Evolutionary conservation across 2,113 vertebrate species (phyloP), one percentile per base, ranked within the genome.

Genomic region (Castor canadensis): DNA sequence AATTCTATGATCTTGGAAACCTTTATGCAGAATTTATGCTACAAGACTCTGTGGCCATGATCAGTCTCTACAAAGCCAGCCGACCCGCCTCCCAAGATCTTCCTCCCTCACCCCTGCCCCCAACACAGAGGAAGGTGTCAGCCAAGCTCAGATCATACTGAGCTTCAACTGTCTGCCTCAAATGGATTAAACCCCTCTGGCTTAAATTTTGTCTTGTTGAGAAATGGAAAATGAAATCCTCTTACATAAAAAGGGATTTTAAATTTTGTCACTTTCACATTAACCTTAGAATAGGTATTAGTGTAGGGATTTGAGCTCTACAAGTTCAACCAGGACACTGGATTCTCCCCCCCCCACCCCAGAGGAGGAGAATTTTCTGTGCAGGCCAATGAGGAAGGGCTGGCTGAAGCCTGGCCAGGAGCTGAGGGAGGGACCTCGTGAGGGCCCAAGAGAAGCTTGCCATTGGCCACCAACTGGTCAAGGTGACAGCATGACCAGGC

Each of bases 141-240:
- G 4, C n/a, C 47, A 40, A 17, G 47, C 43, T 66, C 35, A 72
- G 60, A 38, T 9, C 15, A 8, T 3, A 38, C 13, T 26, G n/a
- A 38, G 69, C 45, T 54, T 45, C 40, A 64, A 38, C 38, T 7
- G 2, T 86, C 56, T 56, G 43, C 10, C 35, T 83, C 17, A 32
- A 16, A 4, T 56, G 88, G 19, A 87, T 69, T 94, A 71, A 64
- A 66, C 43, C n/a, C 43, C 20, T 60, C 10, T 38, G 38, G 43
- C 75, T 95, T 87, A 86, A 49, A 81, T 82, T 93, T 87, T 80
- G 26, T 94, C 84, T 94, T 87, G 38, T 88, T 40, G 93, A 86
- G 80, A 89, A 89, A 83, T 89, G 52, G 52, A 89, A 82, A 95
- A 92, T 71, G 49, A 87, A 54, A 71, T 87, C 15, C 54, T 94